Conservation (phyloP, 2,113 vertebrate genomes). For the Cygnus atratus region DNA sequence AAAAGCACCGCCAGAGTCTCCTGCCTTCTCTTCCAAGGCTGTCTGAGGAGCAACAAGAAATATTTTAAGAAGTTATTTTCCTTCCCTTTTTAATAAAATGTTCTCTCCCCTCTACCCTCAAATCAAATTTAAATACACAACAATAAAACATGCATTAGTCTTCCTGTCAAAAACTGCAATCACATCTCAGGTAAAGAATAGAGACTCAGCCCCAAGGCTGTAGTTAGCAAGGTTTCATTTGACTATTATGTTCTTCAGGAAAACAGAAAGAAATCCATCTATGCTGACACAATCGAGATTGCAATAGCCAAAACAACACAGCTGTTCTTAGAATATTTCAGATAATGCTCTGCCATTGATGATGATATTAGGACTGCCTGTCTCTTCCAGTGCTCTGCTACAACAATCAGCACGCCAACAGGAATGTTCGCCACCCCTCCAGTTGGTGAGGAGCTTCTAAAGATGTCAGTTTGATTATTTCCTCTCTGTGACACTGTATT, state of each 20-base stretch:
- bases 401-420: not conserved
- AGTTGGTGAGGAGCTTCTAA: not conserved
- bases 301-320: constrained; percentile 36
- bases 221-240: constrained; percentile 32
- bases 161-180: constrained; percentile 52
- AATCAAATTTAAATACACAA: constrained; percentile 71
- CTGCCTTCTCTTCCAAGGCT: not conserved
- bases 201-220: constrained; percentile 10
- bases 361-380: not conserved
- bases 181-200: constrained; percentile 36
- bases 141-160: constrained; percentile 57
- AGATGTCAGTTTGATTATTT: constrained; percentile 9
- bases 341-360: constrained; percentile 6
- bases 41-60: not conserved
- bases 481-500: not conserved
- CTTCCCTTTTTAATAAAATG: constrained; percentile 53
- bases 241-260: not conserved
- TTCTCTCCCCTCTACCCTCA: constrained; percentile 1
- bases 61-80: constrained; percentile 23
- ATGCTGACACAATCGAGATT: constrained; percentile 40
- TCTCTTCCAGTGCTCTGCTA: constrained; percentile 31
- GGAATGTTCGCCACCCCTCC: constrained; percentile 5
- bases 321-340: constrained; percentile 36
- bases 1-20: not conserved
- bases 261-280: constrained; percentile 41